Conservation (phyloP, 2,888 invertebrate species). For the Lasioglossum villosulum region DNA sequence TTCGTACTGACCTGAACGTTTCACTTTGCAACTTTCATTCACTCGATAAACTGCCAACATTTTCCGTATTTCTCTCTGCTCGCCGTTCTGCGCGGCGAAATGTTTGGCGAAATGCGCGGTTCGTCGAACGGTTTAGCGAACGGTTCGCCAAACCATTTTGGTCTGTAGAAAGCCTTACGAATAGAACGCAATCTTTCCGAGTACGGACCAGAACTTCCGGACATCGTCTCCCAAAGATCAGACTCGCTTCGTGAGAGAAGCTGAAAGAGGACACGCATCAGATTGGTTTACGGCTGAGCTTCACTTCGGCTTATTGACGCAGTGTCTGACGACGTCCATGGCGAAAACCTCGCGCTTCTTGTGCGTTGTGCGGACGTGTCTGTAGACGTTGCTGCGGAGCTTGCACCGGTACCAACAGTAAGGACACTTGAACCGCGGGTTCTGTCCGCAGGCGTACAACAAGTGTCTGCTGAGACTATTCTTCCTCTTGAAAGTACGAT, state of each 20-base stretch:
- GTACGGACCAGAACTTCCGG: background rate
- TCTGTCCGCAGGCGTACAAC: conserved; percentile 76
- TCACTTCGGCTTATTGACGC: conserved; percentile 26
- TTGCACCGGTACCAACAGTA: conserved; percentile 76
- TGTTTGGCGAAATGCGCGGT: too few species aligned
- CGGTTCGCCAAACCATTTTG: too few species aligned
- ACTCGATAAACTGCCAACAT: too few species aligned
- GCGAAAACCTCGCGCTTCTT: conserved; percentile 55
- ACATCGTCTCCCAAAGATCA: too few species aligned
- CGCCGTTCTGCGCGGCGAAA: too few species aligned
- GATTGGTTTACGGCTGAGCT: background rate
- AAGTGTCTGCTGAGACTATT: conserved; percentile 55
- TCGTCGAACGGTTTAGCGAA: too few species aligned
- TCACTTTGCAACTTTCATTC: too few species aligned
- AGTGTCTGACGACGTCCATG: conserved; percentile 38
- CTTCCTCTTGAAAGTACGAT: conserved; percentile 62
- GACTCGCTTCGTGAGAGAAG: background rate
- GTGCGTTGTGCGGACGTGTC: conserved; percentile 67
- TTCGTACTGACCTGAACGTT: too few species aligned
- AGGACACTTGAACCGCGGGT: conserved; percentile 75
- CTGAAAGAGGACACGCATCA: background rate
- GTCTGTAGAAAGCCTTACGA: too few species aligned
- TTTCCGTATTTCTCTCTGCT: too few species aligned
- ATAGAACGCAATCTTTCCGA: background rate
- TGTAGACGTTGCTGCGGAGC: conserved; percentile 73